Evolutionary conservation across 2,797 vertebrate species (phyloP), one percentile per base, ranked within the genome.

Genomic region (Alosa sapidissima): DNA sequence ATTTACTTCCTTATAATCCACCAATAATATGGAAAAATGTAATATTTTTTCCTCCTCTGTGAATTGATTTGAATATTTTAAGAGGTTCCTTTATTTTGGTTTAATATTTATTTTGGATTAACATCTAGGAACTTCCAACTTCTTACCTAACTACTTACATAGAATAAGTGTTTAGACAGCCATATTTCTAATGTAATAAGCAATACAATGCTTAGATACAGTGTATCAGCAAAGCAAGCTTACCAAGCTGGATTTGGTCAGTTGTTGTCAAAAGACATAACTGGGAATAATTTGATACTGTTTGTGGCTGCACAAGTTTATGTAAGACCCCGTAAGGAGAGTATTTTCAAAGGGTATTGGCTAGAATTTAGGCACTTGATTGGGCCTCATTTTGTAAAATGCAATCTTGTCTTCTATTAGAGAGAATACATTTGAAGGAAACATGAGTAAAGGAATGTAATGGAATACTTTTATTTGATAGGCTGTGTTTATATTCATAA

Each of bases 201-300:
- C 95, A 95, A 95, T 95, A 95, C 92, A 81, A 85, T 89, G 81
- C 91, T 88, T 85, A 85, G 81, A 90, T 89, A 88, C 86, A 87
- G 60, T 88, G 82, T 89, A 82, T 90, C 86, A 72, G 82, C 86
- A 91, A 28, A 78, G 87, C 55, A 75, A 89, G 52, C 82, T 75
- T 83, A 81, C 55, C 58, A 81, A 86, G 85, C 83, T 84, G 87
- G 47, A 60, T 54, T 84, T 21, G 62, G 82, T 88, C 49, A 13
- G 82, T 78, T 75, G 11, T 75, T 47, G 72, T 78, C 41, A 65
- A 65, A 9, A 78, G 72, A 78, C 16, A 9, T 9, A 19, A 28
- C 60, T 65, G 60, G 24, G 10, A 45, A 47, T 78, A 45, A 78
- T 78, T 65, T 65, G 60, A 65, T 65, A 65, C 24, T 3, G 36